These are phyloP conservation scores for Trichopria drosophilae DNA, from an alignment of 2,888 invertebrate species.

Conservation along the genomic window DNA sequence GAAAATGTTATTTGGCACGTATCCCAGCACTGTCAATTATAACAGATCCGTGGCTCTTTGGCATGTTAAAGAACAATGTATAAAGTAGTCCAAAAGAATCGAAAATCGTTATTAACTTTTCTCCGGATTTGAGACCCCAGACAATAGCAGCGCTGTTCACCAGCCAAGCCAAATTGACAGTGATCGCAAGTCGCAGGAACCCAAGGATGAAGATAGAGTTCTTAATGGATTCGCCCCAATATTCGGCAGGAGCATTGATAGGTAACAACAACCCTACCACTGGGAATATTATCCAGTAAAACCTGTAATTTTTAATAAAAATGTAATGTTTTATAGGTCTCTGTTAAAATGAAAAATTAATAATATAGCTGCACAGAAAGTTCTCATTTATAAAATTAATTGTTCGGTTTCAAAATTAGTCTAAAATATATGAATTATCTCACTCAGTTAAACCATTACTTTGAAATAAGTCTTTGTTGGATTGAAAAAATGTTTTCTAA, in stretches of 20 bases:
- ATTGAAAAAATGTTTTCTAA: too few species aligned
- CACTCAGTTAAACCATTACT: too few species aligned
- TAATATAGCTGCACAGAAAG: too few species aligned
- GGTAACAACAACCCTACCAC: slow-evolving; percentile 71
- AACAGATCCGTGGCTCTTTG: slow-evolving; percentile 50
- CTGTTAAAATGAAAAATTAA: slow-evolving; percentile 3
- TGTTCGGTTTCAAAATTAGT: too few species aligned
- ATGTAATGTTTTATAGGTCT: too few species aligned
- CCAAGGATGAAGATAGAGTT: slow-evolving; percentile 69
- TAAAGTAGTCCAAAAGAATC: slow-evolving; percentile 41
- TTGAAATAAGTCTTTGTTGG: too few species aligned
- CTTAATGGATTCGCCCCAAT: slow-evolving; percentile 73
- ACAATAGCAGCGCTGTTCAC: slow-evolving; percentile 73
- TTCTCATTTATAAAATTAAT: too few species aligned
- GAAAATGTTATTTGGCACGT: slow-evolving; percentile 12
- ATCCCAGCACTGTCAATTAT: slow-evolving; percentile 46
- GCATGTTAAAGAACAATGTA: slow-evolving; percentile 47
- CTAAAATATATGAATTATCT: too few species aligned
- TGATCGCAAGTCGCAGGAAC: slow-evolving; percentile 69
- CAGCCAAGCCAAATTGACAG: slow-evolving; percentile 70
- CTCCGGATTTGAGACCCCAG: slow-evolving; percentile 72
- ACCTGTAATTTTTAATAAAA: slow-evolving; percentile 66
- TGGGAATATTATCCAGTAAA: slow-evolving; percentile 70
- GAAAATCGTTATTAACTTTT: slow-evolving; percentile 66
- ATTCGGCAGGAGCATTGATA: slow-evolving; percentile 76